Evolutionary conservation across 2,113 vertebrate genomes (phyloP).

Genomic region (Aphelocoma coerulescens): DNA sequence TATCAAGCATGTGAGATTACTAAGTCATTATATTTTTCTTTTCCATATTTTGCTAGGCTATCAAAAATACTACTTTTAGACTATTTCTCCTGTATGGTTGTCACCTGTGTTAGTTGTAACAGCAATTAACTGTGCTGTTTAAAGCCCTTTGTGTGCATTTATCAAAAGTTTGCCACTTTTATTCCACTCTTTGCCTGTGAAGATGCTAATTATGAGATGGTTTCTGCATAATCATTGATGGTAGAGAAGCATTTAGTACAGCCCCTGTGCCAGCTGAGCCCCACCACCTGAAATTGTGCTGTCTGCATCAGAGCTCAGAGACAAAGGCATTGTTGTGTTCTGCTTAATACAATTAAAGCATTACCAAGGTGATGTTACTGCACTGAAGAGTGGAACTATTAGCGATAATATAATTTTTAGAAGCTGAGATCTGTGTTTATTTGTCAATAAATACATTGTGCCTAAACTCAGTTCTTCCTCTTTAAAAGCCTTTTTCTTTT

Average conservation of each 20-base stretch:
- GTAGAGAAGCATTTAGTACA: not conserved
- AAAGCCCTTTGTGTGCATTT: not conserved
- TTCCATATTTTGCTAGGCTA: not conserved
- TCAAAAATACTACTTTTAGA: not conserved
- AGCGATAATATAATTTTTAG: not conserved
- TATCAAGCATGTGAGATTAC: not conserved
- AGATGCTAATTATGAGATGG: slow-evolving; percentile 1
- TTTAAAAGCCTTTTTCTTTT: not conserved
- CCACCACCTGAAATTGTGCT: not conserved
- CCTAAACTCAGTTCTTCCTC: not conserved
- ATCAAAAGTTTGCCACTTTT: slow-evolving; percentile 16
- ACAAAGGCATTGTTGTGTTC: not conserved
- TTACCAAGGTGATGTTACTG: not conserved
- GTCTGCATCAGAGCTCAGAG: not conserved
- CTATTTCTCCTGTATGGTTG: not conserved
- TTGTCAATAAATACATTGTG: not conserved
- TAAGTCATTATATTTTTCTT: not conserved
- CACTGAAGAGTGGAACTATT: not conserved
- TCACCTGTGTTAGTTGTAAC: not conserved
- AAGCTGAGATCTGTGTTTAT: not conserved
- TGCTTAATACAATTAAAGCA: not conserved
- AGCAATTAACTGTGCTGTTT: not conserved
- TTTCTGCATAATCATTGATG: not conserved
- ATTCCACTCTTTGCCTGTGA: not conserved
- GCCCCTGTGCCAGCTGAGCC: slow-evolving; percentile 27